Base-by-base conservation (phyloP, 2,888 invertebrate species). In the Strigamia transsilvanica region DNA sequence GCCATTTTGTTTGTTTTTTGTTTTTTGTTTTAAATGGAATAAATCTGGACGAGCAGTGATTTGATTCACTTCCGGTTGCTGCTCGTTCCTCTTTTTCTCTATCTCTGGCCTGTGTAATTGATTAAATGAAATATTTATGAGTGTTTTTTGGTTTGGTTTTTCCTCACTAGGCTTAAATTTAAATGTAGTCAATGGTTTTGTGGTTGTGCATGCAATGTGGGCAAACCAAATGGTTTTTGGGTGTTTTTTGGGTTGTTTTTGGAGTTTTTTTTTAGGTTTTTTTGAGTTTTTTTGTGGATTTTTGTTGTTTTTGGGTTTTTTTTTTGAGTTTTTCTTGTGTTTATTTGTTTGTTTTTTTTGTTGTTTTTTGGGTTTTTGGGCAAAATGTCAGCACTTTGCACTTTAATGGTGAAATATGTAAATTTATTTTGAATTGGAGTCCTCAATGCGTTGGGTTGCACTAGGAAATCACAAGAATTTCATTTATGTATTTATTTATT, bases 1-100 rank as follows among this genome's bases (percentile, higher is more conserved):
- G 61, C 61, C 61, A 61, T 61, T 61, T 61, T 61, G 6, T 18
- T 61, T 61, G 7, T 61, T 10, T 61, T 61, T 42, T 42, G 15
- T 42, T 61, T 10, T 61, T 61, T 9, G 7, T 61, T n/a, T n/a
- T n/a, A n/a, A n/a, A n/a, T n/a, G n/a, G 5, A 56, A 6, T 56
- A 5, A 56, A 56, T 56, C 18, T n/a, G n/a, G n/a, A n/a, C 7
- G 13, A 56, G 18, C 41, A 10, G 41, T 41, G 5, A 10, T 56
- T 9, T 9, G 5, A 9, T 56, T 56, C 15, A 10, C 6, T 56
- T 56, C 15, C 6, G 6, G 7, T 56, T 56, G 7, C 15, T 56
- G 56, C 56, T 56, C 56, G 56, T n/a, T n/a, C 15, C 56, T 56
- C n/a, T n/a, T n/a, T n/a, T n/a, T n/a, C n/a, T n/a, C n/a, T n/a